phyloP scores from a whole-genome alignment of 2,797 vertebrate species.

The Echiichthys vipera region DNA sequence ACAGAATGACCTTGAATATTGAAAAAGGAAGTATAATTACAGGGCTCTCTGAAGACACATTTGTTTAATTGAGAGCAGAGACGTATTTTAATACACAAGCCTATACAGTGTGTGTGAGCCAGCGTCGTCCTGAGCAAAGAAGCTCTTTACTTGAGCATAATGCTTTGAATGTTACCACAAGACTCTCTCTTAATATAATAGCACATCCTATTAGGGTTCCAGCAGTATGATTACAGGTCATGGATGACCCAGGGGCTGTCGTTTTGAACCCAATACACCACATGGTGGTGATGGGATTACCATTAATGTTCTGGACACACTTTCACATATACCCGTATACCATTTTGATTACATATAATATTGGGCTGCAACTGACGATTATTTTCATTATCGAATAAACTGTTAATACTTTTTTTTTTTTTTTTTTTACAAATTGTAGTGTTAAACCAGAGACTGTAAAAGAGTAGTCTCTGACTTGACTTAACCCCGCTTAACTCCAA shows the following conservation, averaged over 20 bases:
- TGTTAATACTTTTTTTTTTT: not conserved
- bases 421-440: too few species aligned
- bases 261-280: slow-evolving; percentile 34
- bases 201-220: slow-evolving; percentile 9
- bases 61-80: slow-evolving; percentile 35
- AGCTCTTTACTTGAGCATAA: slow-evolving; percentile 26
- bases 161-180: slow-evolving; percentile 35
- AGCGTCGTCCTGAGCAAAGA: slow-evolving; percentile 15
- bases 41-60: slow-evolving; percentile 8
- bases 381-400: not conserved
- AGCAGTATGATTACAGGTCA: slow-evolving; percentile 31
- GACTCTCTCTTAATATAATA: slow-evolving; percentile 29
- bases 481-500: too few species aligned
- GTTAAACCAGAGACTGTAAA: too few species aligned
- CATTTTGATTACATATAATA: not conserved
- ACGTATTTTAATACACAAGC: slow-evolving; percentile 39
- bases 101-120: not conserved
- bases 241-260: not conserved
- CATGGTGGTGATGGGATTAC: slow-evolving; percentile 19
- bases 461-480: too few species aligned
- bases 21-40: slow-evolving; percentile 41
- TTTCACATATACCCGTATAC: not conserved
- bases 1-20: slow-evolving; percentile 47
- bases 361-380: not conserved
- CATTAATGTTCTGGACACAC: slow-evolving; percentile 4